Evolutionary conservation across 2,797 vertebrate genomes (phyloP), one percentile per base, ranked within the genome.

Genomic region (Danio choprae): DNA sequence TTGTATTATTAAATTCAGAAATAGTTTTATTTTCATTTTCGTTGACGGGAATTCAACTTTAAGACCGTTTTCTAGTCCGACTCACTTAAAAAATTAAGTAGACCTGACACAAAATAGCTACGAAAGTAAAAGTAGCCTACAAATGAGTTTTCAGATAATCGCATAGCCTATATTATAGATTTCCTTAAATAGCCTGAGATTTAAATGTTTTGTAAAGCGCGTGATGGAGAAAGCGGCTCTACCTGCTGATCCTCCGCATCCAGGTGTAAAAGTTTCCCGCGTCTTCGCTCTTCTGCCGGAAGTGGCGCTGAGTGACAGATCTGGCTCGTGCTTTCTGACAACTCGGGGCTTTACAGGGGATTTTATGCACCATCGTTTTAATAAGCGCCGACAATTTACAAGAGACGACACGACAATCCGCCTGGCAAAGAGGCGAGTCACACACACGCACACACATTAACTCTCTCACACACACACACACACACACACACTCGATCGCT

Each of bases 361-460:
- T 90, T 92, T 91, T 89, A 90, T 90, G 91, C 90, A 90, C 91
- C 89, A 87, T 88, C 90, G 89, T 91, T 92, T 93, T 92, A 91
- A 93, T 93, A 92, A 91, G 86, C 82, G 65, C 84, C 80, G 83
- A 90, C 87, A 89, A 89, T 89, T 89, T 87, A 83, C 82, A 89
- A 83, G 88, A 89, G 29, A 29, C 29, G 81, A 85, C 86, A 85
- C 87, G 87, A 83, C 87, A 88, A 90, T 87, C 78, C 86, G 79
- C 73, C 81, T 73, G 83, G 76, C 79, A 65, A 84, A 87, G 79
- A 89, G 75, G 82, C 83, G 46, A 86, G 86, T 84, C 86, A 77
- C 84, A 74, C 75, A 18, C 51, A 74, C 75, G 18, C 51, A n/a
- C 62, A 29, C 55, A 62, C 74, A 81, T 83, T 84, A 80, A 74